Evolutionary conservation across 2,113 vertebrate species (phyloP), one percentile per base, ranked within the genome.

Genomic region (Stegostoma tigrinum): DNA sequence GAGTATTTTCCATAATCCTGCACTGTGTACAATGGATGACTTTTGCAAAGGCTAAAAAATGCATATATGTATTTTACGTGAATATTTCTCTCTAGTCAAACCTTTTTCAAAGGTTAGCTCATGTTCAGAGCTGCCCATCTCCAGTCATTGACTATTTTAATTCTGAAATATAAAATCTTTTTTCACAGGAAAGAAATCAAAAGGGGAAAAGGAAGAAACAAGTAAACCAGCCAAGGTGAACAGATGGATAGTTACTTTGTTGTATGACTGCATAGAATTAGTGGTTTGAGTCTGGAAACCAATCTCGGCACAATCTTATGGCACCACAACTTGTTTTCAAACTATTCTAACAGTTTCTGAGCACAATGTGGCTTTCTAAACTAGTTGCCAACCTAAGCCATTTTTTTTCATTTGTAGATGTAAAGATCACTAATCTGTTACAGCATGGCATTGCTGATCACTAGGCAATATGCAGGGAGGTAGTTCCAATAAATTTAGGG

Each of bases 141-240:
- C 38, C n/a, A 70, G 52, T 45, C 66, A 67, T 38, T 94, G 19
- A 24, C 19, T 24, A 30, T 17, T 95, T 75, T 45, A 52, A 27
- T 72, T 95, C 94, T 95, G 67, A 95, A 95, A 75, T 96, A 85
- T 96, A 48, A 85, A 78, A 96, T 97, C 80, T 97, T 72, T 97
- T 96, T 10, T 96, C 97, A 95, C 96, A 98, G 98, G 98, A 96
- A 98, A 98, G 97, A 98, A 98, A 97, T 27, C 96, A 8, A 98
- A 98, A 96, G 96, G 97, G 0, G 98, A 98, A 95, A 98, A 98
- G 96, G 98, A 98, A 96, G 94, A 95, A 95, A 42, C 68, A 2
- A 96, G 97, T 70, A 98, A 98, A 96, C 97, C 97, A 96, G 98
- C 98, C 96, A 98, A 98, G 98, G 98, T 98, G 97, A 97, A 96